These are phyloP conservation scores for Limanda limanda DNA, from an alignment of 2,113 vertebrate genomes.

Conservation along the genomic window DNA sequence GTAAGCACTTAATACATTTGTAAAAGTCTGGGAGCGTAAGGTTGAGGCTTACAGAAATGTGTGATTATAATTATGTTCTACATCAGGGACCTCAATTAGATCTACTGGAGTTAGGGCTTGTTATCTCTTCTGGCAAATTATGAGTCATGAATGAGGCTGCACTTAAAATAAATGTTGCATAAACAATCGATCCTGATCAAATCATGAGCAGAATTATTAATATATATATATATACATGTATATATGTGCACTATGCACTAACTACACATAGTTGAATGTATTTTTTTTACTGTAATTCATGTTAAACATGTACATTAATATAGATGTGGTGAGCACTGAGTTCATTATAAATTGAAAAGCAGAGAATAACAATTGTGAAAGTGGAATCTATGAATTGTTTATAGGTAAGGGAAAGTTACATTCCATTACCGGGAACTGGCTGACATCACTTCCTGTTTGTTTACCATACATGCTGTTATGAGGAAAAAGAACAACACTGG, in stretches of 20 bases:
- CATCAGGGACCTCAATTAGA: conserved; percentile 1
- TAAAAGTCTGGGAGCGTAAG: conserved; percentile 9
- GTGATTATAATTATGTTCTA: background rate
- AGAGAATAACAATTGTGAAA: conserved; percentile 13
- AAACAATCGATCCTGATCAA: background rate
- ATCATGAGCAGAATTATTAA: background rate
- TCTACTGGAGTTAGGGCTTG: background rate
- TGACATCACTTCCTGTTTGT: conserved; percentile 73
- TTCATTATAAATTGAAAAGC: conserved; percentile 8
- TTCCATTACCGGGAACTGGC: conserved; percentile 50
- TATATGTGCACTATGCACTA: conserved; percentile 52
- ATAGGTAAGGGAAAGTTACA: conserved; percentile 56
- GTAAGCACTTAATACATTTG: conserved; percentile 30
- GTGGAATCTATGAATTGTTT: conserved; percentile 27
- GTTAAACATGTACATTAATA: conserved; percentile 49
- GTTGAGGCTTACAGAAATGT: background rate
- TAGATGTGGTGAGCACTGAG: background rate
- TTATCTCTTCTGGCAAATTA: background rate
- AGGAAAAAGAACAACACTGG: conserved; percentile 26
- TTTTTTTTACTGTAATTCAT: conserved; percentile 39
- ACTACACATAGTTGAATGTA: conserved; percentile 46
- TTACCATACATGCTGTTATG: conserved; percentile 42
- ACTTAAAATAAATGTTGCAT: background rate
- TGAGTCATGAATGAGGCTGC: background rate
- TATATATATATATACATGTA: background rate